These are phyloP conservation scores for Trachops cirrhosus DNA, from an alignment of 2,797 vertebrate genomes.

Conservation along the genomic window DNA sequence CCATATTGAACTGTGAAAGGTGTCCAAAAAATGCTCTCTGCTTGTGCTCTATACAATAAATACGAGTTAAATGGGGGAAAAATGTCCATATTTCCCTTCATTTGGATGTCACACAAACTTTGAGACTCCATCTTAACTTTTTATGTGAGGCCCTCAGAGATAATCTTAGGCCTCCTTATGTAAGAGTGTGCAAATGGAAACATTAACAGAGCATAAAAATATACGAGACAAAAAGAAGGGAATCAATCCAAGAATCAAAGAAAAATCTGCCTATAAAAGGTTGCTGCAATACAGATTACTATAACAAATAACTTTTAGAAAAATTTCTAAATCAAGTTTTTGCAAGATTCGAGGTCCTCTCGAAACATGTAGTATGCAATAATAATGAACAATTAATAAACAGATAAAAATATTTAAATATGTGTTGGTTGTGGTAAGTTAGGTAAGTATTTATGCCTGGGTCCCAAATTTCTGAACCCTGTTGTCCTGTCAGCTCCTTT, in stretches of 20 bases:
- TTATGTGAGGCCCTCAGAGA: neutral
- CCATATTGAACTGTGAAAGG: neutral
- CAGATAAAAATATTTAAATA: neutral
- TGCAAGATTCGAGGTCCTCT: neutral
- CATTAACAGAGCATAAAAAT: neutral
- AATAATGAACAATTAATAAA: neutral
- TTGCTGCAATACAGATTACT: neutral
- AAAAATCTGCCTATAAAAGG: neutral
- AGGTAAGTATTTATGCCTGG: neutral
- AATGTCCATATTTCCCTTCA: neutral
- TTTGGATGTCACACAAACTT: neutral
- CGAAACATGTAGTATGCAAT: neutral
- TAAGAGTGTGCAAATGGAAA: neutral
- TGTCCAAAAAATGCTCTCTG: neutral
- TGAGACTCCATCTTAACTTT: neutral
- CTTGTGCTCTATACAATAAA: neutral
- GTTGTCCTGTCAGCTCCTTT: neutral
- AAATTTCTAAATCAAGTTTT: neutral
- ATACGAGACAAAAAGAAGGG: neutral
- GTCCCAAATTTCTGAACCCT: neutral
- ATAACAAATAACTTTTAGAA: neutral
- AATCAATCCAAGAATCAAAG: neutral
- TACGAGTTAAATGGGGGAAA: neutral
- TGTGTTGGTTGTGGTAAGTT: neutral
- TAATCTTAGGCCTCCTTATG: neutral